Evolutionary conservation across 2,888 invertebrate species (phyloP), one percentile per base, ranked within the genome.

Genomic region (Tineola bisselliella): DNA sequence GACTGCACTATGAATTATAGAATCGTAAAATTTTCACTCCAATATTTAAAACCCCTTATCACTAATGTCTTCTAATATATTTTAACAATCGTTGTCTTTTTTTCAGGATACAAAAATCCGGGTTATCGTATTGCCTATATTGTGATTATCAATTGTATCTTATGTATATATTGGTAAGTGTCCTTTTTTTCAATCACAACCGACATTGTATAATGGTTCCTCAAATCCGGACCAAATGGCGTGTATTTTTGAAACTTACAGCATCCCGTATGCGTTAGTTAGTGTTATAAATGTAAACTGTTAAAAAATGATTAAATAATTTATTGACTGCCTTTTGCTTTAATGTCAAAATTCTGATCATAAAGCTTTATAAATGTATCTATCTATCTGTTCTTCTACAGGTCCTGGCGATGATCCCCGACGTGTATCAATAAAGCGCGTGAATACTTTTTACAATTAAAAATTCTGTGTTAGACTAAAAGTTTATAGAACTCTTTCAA

Each of bases 381-480:
- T n/a, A 25, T 4, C 2, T 25, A 25, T 25, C 25, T 25, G 25
- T 58, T 58, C n/a, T 33, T 58, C 30, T 13, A 13, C 58, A 58
- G 58, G 58, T 58, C 33, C 13, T 33, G 31, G 33, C 58, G 58
- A 58, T 58, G 58, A 58, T 58, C 58, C 33, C 1, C 58, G 17
- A 12, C 12, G 15, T 33, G 31, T 33, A 58, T 58, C 66, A 68
- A 67, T 11, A 38, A 52, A 56, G 30, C 12, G 43, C 33, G 54
- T 67, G 67, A 70, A 66, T 70, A 69, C 25, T 25, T 73, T 75
- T 74, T 70, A 70, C 68, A 70, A 56, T 75, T 68, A 75, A 72
- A 74, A 62, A 77, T 69, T 81, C 80, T 76, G 81, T 83, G 83
- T 79, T 82, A 81, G 77, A 76, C 72, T 72, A 69, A 33, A 15